phyloP scores from a whole-genome alignment of 2,888 invertebrate species.

The Polydrusus tereticollis region DNA sequence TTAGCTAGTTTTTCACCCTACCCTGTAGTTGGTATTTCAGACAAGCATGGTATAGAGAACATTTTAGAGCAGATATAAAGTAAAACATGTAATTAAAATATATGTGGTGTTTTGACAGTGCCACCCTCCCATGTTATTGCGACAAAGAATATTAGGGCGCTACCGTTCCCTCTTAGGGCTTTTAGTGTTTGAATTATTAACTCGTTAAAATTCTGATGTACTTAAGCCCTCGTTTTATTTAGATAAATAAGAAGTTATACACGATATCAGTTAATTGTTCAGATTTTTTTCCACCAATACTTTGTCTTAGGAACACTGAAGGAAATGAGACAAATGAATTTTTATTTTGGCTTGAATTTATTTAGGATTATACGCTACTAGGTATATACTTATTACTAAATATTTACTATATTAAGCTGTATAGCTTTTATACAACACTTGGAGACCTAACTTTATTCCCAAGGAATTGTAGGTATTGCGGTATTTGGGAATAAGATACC shows the following conservation, averaged over 20 bases:
- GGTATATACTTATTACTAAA: no score
- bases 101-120: slow-evolving; percentile 65
- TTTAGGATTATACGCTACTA: no score
- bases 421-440: no score
- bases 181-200: slow-evolving; percentile 54
- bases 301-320: no score
- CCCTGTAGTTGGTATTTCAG: slow-evolving; percentile 24
- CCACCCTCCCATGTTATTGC: slow-evolving; percentile 52
- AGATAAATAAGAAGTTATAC: not conserved
- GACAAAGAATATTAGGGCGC: slow-evolving; percentile 43
- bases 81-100: slow-evolving; percentile 66
- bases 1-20: not conserved
- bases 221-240: not conserved
- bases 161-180: slow-evolving; percentile 46
- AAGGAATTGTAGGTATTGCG: no score
- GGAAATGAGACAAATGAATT: no score
- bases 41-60: slow-evolving; percentile 19
- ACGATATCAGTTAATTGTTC: no score
- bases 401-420: no score
- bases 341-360: no score
- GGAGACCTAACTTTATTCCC: no score
- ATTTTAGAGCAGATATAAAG: slow-evolving; percentile 57
- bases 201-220: slow-evolving; percentile 42
- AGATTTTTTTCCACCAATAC: no score
- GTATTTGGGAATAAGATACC: no score